Base-by-base conservation (phyloP, 2,888 invertebrate species). In the Pristionchus japonicus region DNA sequence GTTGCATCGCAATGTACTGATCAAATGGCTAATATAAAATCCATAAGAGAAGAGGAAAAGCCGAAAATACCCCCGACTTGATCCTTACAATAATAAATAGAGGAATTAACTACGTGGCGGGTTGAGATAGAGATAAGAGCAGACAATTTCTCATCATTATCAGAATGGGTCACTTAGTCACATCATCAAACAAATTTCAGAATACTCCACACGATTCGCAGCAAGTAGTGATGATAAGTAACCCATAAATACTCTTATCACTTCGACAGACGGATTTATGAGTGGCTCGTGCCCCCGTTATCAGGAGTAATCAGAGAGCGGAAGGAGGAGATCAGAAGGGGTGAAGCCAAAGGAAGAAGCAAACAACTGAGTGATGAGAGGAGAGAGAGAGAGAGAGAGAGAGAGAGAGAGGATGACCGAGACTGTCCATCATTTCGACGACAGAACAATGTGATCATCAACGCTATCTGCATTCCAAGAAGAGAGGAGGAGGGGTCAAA, bases 281-380 rank as follows among this genome's bases (percentile, higher is more conserved):
- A 34, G 31, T 11, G 13, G 4, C 57, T 23, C 57, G 57, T 57
- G 57, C 57, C 40, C 37, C 37, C 74, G 15, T 74, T 74, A 74
- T 74, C 74, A 74, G 74, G 37, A 74, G 74, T 74, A 74, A 40
- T 74, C 74, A 40, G 74, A 37, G 74, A 40, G 74, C 31, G 74
- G 74, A 74, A 74, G 67, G 67, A 34, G 34, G 31, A 15, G 67
- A 34, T 34, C 23, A 57, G 57, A 67, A 20, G 34, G 67, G 34
- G 34, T 40, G 70, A 23, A 11, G 23, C 40, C 40, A 6, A n/a
- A n/a, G 40, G 43, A 43, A 27, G 43, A 40, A 27, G 40, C 43
- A 47, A 77, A 77, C 43, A 43, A 77, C 43, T 27, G 17, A 23
- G 34, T 74, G 70, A 74, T 17, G 37, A 37, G 20, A 70, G n/a